Evolutionary conservation across 1,140 invertebrate genomes (phyloP).

Genomic region (Pygmarrhopalites habei): DNA sequence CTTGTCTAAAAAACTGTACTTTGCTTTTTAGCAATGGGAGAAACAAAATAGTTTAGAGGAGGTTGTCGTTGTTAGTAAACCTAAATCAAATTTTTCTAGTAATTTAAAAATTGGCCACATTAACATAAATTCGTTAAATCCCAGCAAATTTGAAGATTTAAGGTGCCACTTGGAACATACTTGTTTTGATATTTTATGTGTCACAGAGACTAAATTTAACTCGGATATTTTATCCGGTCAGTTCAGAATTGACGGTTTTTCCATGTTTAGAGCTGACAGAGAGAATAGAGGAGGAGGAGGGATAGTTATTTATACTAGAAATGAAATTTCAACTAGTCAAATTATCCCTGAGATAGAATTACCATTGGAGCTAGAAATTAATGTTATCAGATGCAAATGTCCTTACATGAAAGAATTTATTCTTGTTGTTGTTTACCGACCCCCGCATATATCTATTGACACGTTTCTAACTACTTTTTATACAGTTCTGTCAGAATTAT

Average conservation of each 20-base stretch:
- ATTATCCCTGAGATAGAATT: background rate
- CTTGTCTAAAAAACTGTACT: no score
- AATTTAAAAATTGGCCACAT: slow-evolving; percentile 11
- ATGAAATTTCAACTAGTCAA: background rate
- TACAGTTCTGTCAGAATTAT: background rate
- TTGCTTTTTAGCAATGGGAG: no score
- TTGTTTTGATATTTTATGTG: background rate
- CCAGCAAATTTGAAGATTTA: background rate
- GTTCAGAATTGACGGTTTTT: background rate
- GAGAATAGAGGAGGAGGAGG: background rate
- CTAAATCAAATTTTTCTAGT: no score
- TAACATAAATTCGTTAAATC: background rate
- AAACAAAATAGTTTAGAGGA: no score
- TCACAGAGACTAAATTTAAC: background rate
- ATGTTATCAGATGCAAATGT: background rate
- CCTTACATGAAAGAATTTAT: background rate
- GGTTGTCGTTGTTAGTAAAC: no score
- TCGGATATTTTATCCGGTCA: background rate
- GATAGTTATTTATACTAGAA: background rate
- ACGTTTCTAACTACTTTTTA: background rate
- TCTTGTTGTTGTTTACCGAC: background rate
- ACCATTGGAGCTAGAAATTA: background rate
- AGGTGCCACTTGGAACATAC: background rate
- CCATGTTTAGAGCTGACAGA: background rate
- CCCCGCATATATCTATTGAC: background rate